Evolutionary conservation across 2,113 vertebrate species (phyloP).

Genomic region (Leiothrix lutea): DNA sequence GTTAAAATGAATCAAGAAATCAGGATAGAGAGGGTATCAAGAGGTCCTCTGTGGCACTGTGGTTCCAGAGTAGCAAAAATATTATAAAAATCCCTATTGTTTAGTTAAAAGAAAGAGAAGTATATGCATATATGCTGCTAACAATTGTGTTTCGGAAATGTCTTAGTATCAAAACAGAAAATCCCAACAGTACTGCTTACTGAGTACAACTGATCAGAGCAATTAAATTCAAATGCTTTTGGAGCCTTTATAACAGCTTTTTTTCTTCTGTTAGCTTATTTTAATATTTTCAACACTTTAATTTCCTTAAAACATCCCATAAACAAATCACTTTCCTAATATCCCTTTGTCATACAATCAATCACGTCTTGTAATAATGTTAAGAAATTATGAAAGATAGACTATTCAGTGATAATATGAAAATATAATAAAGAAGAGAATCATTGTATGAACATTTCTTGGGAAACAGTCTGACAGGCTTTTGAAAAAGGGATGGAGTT

Average conservation of each 20-base stretch:
- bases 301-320: background rate
- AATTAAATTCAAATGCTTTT: background rate
- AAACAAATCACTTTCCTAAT: background rate
- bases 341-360: background rate
- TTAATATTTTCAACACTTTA: background rate
- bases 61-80: background rate
- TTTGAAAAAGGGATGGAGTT: background rate
- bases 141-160: background rate
- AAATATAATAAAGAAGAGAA: background rate
- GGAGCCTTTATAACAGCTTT: background rate
- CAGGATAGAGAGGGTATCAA: background rate
- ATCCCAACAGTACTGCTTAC: accelerated
- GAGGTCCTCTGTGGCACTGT: background rate
- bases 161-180: background rate
- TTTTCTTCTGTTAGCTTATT: background rate
- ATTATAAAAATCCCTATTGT: background rate
- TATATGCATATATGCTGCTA: background rate
- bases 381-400: background rate
- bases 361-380: background rate
- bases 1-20: background rate
- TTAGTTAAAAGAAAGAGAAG: background rate
- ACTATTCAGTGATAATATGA: background rate
- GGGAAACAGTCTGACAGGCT: background rate
- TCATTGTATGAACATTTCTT: background rate
- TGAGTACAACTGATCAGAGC: background rate